Conservation (phyloP, 2,797 vertebrate species). For the Ctenochaetus hawaiiensis region DNA sequence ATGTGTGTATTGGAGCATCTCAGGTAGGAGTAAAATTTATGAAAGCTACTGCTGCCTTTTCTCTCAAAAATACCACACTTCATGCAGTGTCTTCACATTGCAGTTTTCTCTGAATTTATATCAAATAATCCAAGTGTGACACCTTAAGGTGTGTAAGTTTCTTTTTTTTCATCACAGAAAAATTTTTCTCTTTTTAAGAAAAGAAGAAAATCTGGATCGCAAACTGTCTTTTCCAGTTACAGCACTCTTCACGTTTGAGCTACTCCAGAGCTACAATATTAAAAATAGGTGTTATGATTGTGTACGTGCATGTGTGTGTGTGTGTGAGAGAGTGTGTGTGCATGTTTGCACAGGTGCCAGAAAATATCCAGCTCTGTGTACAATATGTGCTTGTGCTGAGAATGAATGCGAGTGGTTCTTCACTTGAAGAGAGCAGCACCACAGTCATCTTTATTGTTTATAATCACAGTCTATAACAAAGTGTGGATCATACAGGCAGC, state of each 20-base stretch:
- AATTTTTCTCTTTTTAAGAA: background rate
- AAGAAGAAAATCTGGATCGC: constrained; percentile 12
- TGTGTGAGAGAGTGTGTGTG: constrained; percentile 1
- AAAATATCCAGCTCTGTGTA: constrained; percentile 47
- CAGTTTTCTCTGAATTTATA: constrained; percentile 14
- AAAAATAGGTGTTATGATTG: constrained; percentile 61
- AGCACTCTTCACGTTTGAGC: constrained; percentile 34
- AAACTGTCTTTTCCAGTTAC: constrained; percentile 22
- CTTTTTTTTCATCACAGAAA: background rate
- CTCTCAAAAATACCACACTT: constrained; percentile 26
- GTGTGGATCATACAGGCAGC: constrained; percentile 26
- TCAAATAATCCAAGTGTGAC: background rate
- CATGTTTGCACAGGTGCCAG: constrained; percentile 66
- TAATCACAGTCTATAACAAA: constrained; percentile 46
- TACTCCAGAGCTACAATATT: constrained; percentile 42
- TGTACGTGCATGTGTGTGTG: background rate
- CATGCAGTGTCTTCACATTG: constrained; percentile 22
- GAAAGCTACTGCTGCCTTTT: constrained; percentile 43
- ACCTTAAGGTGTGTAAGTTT: background rate
- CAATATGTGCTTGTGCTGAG: constrained; percentile 65
- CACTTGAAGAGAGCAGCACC: constrained; percentile 51
- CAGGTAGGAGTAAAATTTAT: constrained; percentile 19
- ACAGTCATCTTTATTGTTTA: constrained; percentile 43
- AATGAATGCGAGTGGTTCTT: constrained; percentile 44
- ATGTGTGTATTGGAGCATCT: constrained; percentile 4